phyloP scores from a whole-genome alignment of 2,888 invertebrate genomes.

The Cataglyphis cursor region DNA sequence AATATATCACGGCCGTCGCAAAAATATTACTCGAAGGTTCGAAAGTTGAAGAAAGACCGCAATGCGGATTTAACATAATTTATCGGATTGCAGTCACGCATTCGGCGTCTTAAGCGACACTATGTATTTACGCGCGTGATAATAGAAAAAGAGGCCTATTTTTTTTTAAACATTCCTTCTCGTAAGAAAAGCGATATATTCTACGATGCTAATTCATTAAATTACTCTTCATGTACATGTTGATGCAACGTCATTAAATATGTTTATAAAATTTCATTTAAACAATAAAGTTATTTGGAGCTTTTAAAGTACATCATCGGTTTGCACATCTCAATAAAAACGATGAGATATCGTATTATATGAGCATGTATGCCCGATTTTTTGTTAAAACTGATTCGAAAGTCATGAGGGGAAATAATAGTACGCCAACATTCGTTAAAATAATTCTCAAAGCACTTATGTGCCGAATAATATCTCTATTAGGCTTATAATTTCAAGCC shows the following conservation, averaged over 20 bases:
- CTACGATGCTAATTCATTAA: constrained; percentile 48
- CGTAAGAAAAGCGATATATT: constrained; percentile 39
- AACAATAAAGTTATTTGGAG: constrained; percentile 43
- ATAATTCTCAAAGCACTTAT: constrained; percentile 33
- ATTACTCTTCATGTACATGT: constrained; percentile 50
- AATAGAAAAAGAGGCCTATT: constrained; percentile 40
- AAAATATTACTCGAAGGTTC: constrained; percentile 17
- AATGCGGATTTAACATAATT: constrained; percentile 24
- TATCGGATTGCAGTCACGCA: constrained; percentile 34
- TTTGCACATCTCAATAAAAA: constrained; percentile 37
- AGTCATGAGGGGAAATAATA: constrained; percentile 32
- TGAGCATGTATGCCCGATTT: constrained; percentile 1
- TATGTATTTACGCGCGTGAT: constrained; percentile 25
- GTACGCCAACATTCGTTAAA: constrained; percentile 44
- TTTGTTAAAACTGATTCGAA: constrained; percentile 40
- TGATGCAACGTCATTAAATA: constrained; percentile 47
- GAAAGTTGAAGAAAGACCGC: constrained; percentile 21
- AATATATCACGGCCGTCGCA: constrained; percentile 16
- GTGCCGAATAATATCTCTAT: constrained; percentile 37
- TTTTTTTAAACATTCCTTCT: constrained; percentile 17
- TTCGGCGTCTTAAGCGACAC: constrained; percentile 25
- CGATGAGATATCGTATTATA: constrained; percentile 28
- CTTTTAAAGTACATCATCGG: constrained; percentile 35
- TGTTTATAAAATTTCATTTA: constrained; percentile 55
- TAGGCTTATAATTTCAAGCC: constrained; percentile 30